Percentiles rank a stretch among this genome's conserved stretches.
Evolutionary conservation across 2,113 vertebrate genomes (phyloP).

Genomic region (Stegastes partitus): DNA sequence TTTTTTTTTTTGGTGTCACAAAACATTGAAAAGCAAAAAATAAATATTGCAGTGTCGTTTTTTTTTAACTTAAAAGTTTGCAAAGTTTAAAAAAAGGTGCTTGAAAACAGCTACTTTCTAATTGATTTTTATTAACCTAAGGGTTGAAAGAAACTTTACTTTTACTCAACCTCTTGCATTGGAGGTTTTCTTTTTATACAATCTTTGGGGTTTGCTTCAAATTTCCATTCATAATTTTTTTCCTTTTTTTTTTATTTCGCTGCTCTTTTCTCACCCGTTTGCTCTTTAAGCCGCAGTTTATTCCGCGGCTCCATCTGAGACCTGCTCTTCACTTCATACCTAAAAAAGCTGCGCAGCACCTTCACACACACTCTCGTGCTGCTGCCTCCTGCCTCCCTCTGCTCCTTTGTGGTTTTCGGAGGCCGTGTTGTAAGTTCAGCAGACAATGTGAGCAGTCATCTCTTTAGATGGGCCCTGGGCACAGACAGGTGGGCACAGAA

Average conservation of each 20-base stretch:
- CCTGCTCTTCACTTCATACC: conserved; percentile 10
- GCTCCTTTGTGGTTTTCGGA: conserved; percentile 27
- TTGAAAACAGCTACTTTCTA: no score
- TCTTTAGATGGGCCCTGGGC: conserved; percentile 44
- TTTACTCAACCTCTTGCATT: no score
- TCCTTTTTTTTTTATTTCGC: not conserved
- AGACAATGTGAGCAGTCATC: conserved; percentile 56
- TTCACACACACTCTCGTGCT: not conserved
- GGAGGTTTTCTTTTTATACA: no score
- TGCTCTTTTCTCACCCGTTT: not conserved
- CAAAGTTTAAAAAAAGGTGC: no score
- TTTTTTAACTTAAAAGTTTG: no score
- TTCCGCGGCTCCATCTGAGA: conserved; percentile 7
- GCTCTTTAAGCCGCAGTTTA: not conserved
- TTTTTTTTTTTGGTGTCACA: no score
- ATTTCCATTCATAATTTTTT: not conserved
- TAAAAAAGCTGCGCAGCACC: conserved; percentile 11
- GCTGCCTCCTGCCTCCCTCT: not conserved
- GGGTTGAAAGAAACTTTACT: no score
- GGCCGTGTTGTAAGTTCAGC: conserved; percentile 35
- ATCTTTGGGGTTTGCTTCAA: not conserved
- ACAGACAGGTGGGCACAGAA: conserved; percentile 39
- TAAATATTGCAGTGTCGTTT: no score
- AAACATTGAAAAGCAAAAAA: no score
- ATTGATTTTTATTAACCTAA: no score